These are phyloP conservation scores for Macrobrachium nipponense DNA, from an alignment of 1,140 invertebrate species.

Conservation along the genomic window DNA sequence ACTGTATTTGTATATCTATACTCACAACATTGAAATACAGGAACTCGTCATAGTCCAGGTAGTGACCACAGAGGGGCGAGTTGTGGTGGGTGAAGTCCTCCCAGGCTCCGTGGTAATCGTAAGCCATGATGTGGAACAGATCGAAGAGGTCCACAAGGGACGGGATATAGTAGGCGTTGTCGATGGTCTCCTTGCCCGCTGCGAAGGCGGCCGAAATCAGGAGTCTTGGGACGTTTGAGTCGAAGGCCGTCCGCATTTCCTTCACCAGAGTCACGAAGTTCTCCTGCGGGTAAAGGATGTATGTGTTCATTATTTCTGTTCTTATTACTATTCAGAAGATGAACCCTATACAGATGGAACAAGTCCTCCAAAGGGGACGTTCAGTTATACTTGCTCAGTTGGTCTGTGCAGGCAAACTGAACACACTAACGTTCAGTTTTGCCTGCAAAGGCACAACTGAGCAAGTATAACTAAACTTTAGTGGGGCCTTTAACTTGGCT, in stretches of 20 bases:
- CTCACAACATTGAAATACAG: constrained; percentile 64
- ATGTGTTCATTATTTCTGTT: not conserved
- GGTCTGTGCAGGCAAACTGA: too few relatives aligned
- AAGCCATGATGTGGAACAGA: constrained; percentile 78
- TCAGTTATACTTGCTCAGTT: too few relatives aligned
- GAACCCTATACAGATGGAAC: too few relatives aligned
- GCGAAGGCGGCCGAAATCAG: constrained; percentile 76
- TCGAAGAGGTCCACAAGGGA: constrained; percentile 72
- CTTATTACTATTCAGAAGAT: too few relatives aligned
- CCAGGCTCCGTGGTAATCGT: constrained; percentile 76
- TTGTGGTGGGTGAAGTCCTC: constrained; percentile 74
- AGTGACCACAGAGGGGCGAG: constrained; percentile 72
- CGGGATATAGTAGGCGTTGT: constrained; percentile 74
- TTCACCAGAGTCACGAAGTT: constrained; percentile 69
- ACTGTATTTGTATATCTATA: not conserved
- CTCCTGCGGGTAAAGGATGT: constrained; percentile 33
- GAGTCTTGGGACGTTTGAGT: constrained; percentile 68
- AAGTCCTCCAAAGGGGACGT: too few relatives aligned
- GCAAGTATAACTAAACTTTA: too few relatives aligned
- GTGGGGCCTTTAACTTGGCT: too few relatives aligned
- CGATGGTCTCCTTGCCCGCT: constrained; percentile 71
- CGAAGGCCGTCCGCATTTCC: constrained; percentile 74
- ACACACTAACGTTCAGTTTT: too few relatives aligned
- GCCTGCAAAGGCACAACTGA: too few relatives aligned
- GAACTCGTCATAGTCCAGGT: constrained; percentile 63